Evolutionary conservation across 2,888 invertebrate genomes (phyloP), one percentile per base, ranked within the genome.

Genomic region (Torymus texanus): DNA sequence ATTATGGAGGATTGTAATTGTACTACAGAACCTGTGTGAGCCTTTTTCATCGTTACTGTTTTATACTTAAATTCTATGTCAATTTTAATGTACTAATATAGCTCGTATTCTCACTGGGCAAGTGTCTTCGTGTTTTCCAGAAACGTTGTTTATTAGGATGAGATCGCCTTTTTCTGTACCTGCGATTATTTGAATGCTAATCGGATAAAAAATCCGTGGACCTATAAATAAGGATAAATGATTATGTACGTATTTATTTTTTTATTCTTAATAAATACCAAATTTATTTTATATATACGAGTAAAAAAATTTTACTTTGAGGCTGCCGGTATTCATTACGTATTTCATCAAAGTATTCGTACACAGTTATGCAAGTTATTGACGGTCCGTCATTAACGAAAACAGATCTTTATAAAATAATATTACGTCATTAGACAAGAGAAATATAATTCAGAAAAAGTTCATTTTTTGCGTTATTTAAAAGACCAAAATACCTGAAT

Each of bases 141-240:
- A 84, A 5, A 71, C 70, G 12, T 82, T 78, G 18, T 85, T 83
- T 53, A 86, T 76, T 13, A 82, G 70, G 11, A 84, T 68, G 11
- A 87, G 76, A 18, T 81, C 80, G 29, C 87, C 87, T 8, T 78
- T 79, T n/a, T 78, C 75, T 0, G 84, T 85, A 58, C 87, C 87
- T 10, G 75, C 83, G 16, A 87, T 81, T 5, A 87, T 81, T 50
- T 79, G 74, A 58, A 83, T 79, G 24, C 81, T 68, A 55, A 84
- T 84, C 0, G 82, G 80, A 72, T 82, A 81, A 56, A 85, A 80
- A 10, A 83, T 18, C 63, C 82, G 71, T 12, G 81, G 78, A 0
- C 72, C 84, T 85, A 61, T 13, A 61, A 80, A 41, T 5, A 13
- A 72, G 59, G 14, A 58, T 2, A 21, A 50, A 63, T 61, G 11